Conservation (phyloP, 2,113 vertebrate species). For the Amphiprion percula region DNA sequence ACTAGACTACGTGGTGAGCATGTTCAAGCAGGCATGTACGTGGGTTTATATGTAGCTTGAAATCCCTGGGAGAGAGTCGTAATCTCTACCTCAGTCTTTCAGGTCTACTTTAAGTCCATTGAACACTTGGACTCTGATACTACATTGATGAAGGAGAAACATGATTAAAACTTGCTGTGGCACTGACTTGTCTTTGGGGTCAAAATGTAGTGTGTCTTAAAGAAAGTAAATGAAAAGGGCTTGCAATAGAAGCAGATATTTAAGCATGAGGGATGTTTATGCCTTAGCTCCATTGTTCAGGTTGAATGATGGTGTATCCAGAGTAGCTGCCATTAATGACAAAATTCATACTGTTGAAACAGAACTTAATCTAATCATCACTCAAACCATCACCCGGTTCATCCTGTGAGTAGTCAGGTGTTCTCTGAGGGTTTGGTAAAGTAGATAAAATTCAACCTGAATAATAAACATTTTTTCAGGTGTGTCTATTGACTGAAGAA, state of each 20-base stretch:
- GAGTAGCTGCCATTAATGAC: neutral
- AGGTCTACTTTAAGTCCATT: conserved; percentile 25
- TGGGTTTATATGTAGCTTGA: conserved; percentile 33
- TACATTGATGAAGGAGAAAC: conserved; percentile 39
- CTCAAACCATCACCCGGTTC: too few species aligned
- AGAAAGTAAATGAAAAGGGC: conserved; percentile 43
- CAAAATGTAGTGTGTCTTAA: conserved; percentile 25
- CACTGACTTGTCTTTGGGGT: conserved; percentile 21
- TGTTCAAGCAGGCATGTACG: conserved; percentile 45
- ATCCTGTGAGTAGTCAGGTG: too few species aligned
- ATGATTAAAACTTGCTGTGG: conserved; percentile 52
- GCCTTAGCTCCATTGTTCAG: conserved; percentile 1
- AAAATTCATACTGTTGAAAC: conserved; percentile 7
- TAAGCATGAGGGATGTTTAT: neutral
- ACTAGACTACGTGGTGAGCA: conserved; percentile 40
- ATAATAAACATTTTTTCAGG: conserved; percentile 7
- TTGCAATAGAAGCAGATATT: conserved; percentile 8
- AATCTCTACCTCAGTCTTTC: conserved; percentile 51
- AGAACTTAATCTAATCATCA: neutral
- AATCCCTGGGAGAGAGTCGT: conserved; percentile 46
- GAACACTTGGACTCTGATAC: conserved; percentile 12
- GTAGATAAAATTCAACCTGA: neutral
- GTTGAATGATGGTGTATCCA: neutral
- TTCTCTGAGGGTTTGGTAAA: conserved; percentile 5
- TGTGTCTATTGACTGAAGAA: conserved; percentile 22